Percentiles rank a stretch among this genome's conserved stretches.
Conservation (phyloP, 92 coral and sea anemone species). For the Epizoanthus ramosus region DNA sequence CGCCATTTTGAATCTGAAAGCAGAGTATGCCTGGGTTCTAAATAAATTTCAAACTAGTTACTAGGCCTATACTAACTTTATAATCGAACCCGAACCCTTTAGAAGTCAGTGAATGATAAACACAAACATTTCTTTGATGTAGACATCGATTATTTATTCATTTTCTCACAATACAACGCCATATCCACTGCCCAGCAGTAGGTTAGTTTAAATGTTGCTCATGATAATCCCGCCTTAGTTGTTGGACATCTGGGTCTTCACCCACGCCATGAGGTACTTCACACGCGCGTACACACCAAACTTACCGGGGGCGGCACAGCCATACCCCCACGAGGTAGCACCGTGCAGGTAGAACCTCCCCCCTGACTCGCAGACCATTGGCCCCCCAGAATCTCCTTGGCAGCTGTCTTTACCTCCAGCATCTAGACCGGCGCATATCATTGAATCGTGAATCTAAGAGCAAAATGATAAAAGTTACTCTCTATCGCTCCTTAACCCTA, state of each 20-base stretch:
- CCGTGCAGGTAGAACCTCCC: constrained; percentile 35
- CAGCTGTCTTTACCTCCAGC: constrained; percentile 37
- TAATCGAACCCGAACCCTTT: no score
- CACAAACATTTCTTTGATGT: no score
- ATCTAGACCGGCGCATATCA: constrained; percentile 37
- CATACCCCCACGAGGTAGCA: constrained; percentile 41
- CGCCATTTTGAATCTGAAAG: no score
- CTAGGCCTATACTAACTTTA: no score
- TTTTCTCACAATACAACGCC: neutral
- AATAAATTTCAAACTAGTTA: no score
- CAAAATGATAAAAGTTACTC: neutral
- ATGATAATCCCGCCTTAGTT: neutral
- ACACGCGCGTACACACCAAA: constrained; percentile 43
- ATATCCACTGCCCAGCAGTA: no score
- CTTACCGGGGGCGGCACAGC: constrained; percentile 33
- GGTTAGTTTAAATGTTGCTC: no score
- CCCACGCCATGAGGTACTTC: constrained; percentile 36
- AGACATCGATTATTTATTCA: neutral
- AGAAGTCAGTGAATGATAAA: no score
- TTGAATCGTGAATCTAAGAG: constrained; percentile 27
- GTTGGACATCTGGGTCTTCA: constrained; percentile 31
- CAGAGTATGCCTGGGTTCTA: no score
- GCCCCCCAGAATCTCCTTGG: constrained; percentile 43
- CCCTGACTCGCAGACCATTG: constrained; percentile 34
- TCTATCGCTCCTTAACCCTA: no score